phyloP scores from a whole-genome alignment of 2,113 vertebrate genomes.

The Hippocampus abdominalis region DNA sequence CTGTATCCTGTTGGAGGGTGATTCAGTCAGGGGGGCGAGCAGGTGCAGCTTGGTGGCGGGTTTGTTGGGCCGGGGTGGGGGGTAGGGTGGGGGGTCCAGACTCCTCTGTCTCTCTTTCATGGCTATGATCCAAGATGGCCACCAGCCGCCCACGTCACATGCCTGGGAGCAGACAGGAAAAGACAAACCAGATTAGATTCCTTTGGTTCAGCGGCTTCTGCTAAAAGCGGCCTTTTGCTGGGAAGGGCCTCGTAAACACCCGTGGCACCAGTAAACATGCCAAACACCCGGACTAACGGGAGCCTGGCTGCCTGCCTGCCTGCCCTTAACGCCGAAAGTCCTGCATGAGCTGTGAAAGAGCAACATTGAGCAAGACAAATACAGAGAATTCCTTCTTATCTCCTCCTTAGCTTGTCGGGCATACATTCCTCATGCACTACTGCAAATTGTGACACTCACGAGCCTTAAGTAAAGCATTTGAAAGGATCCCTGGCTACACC shows the following conservation, averaged over 20 bases:
- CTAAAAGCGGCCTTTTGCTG: constrained; percentile 30
- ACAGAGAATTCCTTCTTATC: background rate
- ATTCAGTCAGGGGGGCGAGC: background rate
- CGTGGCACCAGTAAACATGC: constrained; percentile 35
- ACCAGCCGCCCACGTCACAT: constrained; percentile 60
- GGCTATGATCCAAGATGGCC: constrained; percentile 42
- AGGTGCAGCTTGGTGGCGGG: constrained; percentile 15
- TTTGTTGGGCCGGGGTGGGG: background rate
- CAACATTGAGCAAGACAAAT: background rate
- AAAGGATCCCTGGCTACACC: background rate
- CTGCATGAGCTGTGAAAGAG: constrained; percentile 19
- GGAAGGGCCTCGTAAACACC: constrained; percentile 36
- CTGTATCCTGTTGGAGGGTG: constrained; percentile 34
- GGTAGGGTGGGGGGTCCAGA: constrained; percentile 31
- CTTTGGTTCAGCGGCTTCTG: constrained; percentile 32
- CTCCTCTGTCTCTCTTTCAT: constrained; percentile 35
- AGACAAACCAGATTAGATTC: constrained; percentile 42
- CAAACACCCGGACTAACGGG: constrained; percentile 2
- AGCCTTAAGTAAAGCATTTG: background rate
- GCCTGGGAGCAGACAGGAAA: constrained; percentile 52
- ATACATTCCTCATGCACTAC: constrained; percentile 41
- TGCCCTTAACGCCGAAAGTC: constrained; percentile 13
- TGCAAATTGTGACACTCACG: constrained; percentile 49
- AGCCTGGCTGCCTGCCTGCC: constrained; percentile 22
- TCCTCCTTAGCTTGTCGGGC: constrained; percentile 12